Conservation (phyloP, 2,113 vertebrate genomes). For the Pseudopodoces humilis region DNA sequence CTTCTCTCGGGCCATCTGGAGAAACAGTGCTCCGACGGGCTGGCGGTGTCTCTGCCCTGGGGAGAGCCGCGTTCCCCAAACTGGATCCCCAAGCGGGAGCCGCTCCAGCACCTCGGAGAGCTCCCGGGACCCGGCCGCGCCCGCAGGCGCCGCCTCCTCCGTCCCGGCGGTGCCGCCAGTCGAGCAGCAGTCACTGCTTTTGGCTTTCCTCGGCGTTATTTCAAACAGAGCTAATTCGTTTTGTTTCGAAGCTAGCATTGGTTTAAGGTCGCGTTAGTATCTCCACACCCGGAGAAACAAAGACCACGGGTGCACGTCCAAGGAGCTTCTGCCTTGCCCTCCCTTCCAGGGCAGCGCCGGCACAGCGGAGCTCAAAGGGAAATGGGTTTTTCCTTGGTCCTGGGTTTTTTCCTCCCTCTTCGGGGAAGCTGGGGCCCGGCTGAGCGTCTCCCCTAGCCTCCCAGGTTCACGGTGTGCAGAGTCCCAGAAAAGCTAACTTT, state of each 20-base stretch:
- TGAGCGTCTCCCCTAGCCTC: not conserved
- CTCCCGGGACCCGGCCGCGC: not conserved
- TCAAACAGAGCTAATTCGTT: accelerated
- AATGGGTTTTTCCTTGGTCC: accelerated
- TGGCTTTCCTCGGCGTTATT: not conserved
- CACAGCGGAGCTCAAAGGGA: not conserved
- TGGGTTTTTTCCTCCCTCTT: not conserved
- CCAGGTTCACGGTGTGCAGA: not conserved
- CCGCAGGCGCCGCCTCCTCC: not conserved
- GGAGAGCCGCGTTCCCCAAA: accelerated
- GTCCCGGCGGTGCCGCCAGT: accelerated
- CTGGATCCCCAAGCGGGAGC: accelerated
- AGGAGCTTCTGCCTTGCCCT: not conserved
- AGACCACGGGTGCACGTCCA: accelerated
- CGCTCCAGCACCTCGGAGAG: conserved; percentile 53
- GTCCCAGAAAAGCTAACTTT: not conserved
- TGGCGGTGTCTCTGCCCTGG: accelerated
- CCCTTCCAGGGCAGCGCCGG: not conserved
- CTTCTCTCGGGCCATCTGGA: not conserved
- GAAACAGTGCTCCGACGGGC: accelerated
- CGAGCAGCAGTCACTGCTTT: accelerated
- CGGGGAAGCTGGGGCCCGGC: not conserved
- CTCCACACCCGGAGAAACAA: not conserved
- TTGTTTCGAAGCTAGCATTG: not conserved
- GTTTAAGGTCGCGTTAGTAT: too few relatives aligned